phyloP scores from a whole-genome alignment of 2,888 invertebrate genomes.

The Leucozona laternaria region DNA sequence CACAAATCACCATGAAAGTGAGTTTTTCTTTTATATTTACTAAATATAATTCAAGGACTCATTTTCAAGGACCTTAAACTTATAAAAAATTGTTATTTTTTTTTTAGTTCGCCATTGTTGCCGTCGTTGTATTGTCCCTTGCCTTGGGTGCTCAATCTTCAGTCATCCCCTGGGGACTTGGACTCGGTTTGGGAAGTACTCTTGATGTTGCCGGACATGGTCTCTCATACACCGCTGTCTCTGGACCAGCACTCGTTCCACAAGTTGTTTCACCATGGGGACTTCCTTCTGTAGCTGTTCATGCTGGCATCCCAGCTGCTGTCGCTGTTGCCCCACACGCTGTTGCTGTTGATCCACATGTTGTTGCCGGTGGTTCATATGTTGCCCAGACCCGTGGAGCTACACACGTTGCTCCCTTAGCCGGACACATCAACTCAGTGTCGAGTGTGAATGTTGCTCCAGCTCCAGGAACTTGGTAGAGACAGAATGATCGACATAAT shows the following conservation, averaged over 20 bases:
- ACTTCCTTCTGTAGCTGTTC: slow-evolving; percentile 56
- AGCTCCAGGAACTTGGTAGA: slow-evolving; percentile 81
- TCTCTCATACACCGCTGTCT: slow-evolving; percentile 71
- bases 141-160: slow-evolving; percentile 73
- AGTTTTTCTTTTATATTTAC: slow-evolving; percentile 13
- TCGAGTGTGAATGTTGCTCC: slow-evolving; percentile 82
- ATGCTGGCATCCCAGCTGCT: slow-evolving; percentile 57
- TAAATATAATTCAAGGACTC: neutral
- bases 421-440: slow-evolving; percentile 82
- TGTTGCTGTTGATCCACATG: slow-evolving; percentile 64
- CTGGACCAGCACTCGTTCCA: slow-evolving; percentile 68
- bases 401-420: slow-evolving; percentile 82
- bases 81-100: neutral
- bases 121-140: slow-evolving; percentile 73
- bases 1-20: slow-evolving; percentile 30
- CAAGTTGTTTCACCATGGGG: slow-evolving; percentile 54
- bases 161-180: slow-evolving; percentile 61
- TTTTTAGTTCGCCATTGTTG: slow-evolving; percentile 68
- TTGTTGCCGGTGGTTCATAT: slow-evolving; percentile 80
- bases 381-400: slow-evolving; percentile 83
- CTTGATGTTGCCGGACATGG: slow-evolving; percentile 69
- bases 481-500: neutral
- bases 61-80: neutral
- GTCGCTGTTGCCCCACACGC: slow-evolving; percentile 56
- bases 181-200: slow-evolving; percentile 56